phyloP scores from a whole-genome alignment of 2,888 invertebrate species.

The Agonopterix alstromeriana region DNA sequence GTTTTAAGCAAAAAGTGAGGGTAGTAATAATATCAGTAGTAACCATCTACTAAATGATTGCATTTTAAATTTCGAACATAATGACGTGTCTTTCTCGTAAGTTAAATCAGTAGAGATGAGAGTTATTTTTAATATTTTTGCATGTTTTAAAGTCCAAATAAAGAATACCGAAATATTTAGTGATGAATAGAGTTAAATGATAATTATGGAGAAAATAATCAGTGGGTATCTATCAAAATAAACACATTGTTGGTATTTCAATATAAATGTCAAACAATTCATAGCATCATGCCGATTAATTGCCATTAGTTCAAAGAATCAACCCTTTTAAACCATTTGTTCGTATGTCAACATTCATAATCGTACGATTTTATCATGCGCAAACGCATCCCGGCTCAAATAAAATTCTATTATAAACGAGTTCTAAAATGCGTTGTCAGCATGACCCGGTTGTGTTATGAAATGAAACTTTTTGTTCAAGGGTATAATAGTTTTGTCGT shows the following conservation, averaged over 20 bases:
- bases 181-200: too few species aligned
- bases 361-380: slow-evolving; percentile 54
- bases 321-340: slow-evolving; percentile 48
- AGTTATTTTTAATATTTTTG: too few species aligned
- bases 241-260: background rate
- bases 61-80: too few species aligned
- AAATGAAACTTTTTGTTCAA: slow-evolving; percentile 43
- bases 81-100: too few species aligned
- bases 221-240: too few species aligned
- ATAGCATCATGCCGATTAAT: slow-evolving; percentile 52
- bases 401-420: slow-evolving; percentile 65
- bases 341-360: slow-evolving; percentile 57
- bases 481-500: slow-evolving; percentile 59
- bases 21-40: too few species aligned
- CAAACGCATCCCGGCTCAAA: slow-evolving; percentile 44
- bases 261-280: slow-evolving; percentile 10
- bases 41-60: too few species aligned
- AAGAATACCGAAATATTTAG: too few species aligned
- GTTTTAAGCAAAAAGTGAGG: background rate
- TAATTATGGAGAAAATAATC: too few species aligned
- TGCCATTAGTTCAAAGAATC: slow-evolving; percentile 43
- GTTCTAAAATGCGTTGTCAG: slow-evolving; percentile 70
- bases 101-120: too few species aligned
- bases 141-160: too few species aligned
- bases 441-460: slow-evolving; percentile 56